Conservation (phyloP, 2,888 invertebrate species). For the Trachelus stipa region DNA sequence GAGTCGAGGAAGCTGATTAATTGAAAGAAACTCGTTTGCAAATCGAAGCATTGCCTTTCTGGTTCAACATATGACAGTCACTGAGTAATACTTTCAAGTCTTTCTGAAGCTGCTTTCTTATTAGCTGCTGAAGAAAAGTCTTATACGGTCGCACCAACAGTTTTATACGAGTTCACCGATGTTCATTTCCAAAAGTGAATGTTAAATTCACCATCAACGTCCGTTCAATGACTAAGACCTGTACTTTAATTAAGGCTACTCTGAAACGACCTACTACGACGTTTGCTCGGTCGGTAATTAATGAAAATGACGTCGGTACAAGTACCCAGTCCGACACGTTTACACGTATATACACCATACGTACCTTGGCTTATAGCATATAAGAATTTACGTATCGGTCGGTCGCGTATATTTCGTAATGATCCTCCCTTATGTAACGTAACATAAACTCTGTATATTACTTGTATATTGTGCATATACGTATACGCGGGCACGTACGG, state of each 20-base stretch:
- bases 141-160: neutral
- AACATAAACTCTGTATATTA: neutral
- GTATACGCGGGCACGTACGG: conserved; percentile 2
- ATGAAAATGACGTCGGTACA: neutral
- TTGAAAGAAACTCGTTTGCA: neutral
- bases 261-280: neutral
- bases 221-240: neutral
- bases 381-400: neutral
- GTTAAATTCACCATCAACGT: neutral
- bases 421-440: neutral
- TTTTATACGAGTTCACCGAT: neutral
- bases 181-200: neutral
- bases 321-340: neutral
- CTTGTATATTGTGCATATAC: neutral
- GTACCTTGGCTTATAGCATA: neutral
- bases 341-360: conserved; percentile 8
- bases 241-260: neutral
- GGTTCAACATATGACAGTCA: neutral
- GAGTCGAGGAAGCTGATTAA: neutral
- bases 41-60: neutral
- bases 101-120: neutral
- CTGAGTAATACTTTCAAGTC: neutral
- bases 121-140: neutral
- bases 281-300: neutral
- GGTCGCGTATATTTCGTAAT: neutral